Percentiles rank a stretch among this genome's conserved stretches.
phyloP scores from a whole-genome alignment of 2,888 invertebrate genomes.

The Venusia cambrica region DNA sequence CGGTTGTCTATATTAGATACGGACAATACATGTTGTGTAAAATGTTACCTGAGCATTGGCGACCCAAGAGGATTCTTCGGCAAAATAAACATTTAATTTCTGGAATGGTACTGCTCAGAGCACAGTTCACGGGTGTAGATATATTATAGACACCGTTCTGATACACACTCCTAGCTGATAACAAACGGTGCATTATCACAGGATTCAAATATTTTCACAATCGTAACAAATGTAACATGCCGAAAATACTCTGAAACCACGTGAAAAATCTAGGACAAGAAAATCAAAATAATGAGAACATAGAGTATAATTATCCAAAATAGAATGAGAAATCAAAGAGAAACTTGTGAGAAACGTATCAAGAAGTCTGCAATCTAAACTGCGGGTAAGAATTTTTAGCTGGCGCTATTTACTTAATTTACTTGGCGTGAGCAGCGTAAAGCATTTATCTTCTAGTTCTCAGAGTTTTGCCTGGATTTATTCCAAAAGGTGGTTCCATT shows the following conservation, averaged over 20 bases:
- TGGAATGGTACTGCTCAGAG: conserved; percentile 37
- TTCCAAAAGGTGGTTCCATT: no score
- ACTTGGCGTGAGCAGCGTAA: no score
- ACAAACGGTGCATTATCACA: conserved; percentile 67
- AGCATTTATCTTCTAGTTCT: no score
- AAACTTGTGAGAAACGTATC: no score
- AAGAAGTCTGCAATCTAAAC: no score
- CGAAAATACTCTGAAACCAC: conserved; percentile 54
- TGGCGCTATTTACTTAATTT: no score
- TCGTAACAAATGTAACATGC: conserved; percentile 44
- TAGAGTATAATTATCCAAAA: no score
- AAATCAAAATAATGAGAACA: conserved; percentile 16
- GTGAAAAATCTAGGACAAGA: conserved; percentile 49
- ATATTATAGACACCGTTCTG: conserved; percentile 59
- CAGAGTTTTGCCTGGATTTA: no score
- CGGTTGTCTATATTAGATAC: neutral
- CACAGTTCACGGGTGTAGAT: conserved; percentile 45
- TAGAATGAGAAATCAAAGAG: no score
- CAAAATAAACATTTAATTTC: conserved; percentile 73
- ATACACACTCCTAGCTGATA: conserved; percentile 64
- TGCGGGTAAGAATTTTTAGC: no score
- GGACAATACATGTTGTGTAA: neutral
- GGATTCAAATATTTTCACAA: conserved; percentile 39
- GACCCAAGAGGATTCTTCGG: conserved; percentile 57
- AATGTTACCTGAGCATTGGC: conserved; percentile 53